A percentile compares a stretch with the other conserved stretches of the same genome.
Conservation (phyloP, 2,888 invertebrate genomes). For the Diachrysia chrysitis region DNA sequence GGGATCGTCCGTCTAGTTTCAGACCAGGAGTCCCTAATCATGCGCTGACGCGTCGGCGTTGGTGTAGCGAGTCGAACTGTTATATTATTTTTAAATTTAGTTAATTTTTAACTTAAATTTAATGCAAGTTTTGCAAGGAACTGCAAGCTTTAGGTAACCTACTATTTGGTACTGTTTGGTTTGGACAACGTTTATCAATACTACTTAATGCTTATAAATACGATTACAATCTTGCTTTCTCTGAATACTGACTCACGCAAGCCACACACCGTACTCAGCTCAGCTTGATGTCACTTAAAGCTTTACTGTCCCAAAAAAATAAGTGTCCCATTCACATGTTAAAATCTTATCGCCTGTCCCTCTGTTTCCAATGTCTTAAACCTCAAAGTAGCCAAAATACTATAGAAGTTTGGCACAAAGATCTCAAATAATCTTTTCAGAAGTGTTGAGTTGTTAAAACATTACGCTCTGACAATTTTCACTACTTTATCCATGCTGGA, state of each 20-base stretch:
- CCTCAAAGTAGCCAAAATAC: conserved; percentile 56
- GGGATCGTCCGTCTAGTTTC: too few relatives aligned
- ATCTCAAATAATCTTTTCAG: conserved; percentile 67
- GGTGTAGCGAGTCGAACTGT: too few relatives aligned
- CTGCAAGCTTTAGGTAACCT: too few relatives aligned
- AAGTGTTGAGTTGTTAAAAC: conserved; percentile 80
- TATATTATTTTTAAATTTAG: too few relatives aligned
- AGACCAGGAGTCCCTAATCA: too few relatives aligned
- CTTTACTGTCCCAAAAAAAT: conserved; percentile 31
- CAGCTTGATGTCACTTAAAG: conserved; percentile 25
- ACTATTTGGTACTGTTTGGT: too few relatives aligned
- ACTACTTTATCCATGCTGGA: conserved; percentile 40
- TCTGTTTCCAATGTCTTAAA: conserved; percentile 55
- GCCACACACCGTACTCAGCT: conserved; percentile 17
- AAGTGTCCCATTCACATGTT: conserved; percentile 41
- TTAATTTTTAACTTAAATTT: too few relatives aligned
- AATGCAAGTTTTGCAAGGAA: too few relatives aligned
- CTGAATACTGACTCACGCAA: conserved; percentile 9
- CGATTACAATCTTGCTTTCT: background rate
- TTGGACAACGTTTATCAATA: background rate
- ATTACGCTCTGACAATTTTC: conserved; percentile 74
- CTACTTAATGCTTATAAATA: background rate
- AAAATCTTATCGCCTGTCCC: conserved; percentile 41
- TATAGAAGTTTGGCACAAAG: conserved; percentile 52
- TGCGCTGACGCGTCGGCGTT: too few relatives aligned